Percentiles rank a stretch among this genome's conserved stretches.
Evolutionary conservation across 2,888 invertebrate genomes (phyloP).

Genomic region (Keiferia lycopersicella): DNA sequence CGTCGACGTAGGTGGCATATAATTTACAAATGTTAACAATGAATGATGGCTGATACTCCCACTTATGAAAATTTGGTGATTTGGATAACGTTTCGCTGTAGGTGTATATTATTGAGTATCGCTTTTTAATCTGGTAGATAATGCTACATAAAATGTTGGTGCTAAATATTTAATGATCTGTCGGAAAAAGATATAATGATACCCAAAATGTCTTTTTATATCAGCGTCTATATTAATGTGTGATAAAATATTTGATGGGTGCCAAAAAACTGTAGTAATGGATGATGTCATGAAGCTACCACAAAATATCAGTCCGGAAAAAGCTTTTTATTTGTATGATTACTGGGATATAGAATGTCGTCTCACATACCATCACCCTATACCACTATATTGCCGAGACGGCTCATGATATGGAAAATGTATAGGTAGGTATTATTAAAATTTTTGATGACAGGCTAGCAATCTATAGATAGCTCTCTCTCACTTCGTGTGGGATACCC

Average conservation of each 20-base stretch:
- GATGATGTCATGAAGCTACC: too few species aligned
- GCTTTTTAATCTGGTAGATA: slow-evolving; percentile 13
- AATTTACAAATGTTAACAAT: slow-evolving; percentile 39
- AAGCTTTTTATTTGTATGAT: too few species aligned
- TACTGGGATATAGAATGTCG: too few species aligned
- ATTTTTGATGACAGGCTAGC: too few species aligned
- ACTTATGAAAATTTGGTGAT: slow-evolving; percentile 46
- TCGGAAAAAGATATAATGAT: not conserved
- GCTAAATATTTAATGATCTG: slow-evolving; percentile 12
- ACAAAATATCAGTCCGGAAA: too few species aligned
- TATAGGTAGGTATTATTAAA: not conserved
- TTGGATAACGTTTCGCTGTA: slow-evolving; percentile 36
- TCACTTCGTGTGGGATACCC: too few species aligned
- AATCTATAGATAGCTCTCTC: too few species aligned
- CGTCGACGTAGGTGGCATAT: slow-evolving; percentile 46
- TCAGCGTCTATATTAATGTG: too few species aligned
- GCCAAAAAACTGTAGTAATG: not conserved
- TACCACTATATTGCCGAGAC: too few species aligned
- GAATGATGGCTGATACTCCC: slow-evolving; percentile 57
- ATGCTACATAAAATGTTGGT: slow-evolving; percentile 6
- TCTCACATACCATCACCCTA: too few species aligned
- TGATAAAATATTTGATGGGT: not conserved
- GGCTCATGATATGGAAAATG: too few species aligned
- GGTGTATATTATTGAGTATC: slow-evolving; percentile 12
- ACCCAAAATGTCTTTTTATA: too few species aligned